Evolutionary conservation across 2,797 vertebrate species (phyloP), one percentile per base, ranked within the genome.

Genomic region (Botia almorhae): DNA sequence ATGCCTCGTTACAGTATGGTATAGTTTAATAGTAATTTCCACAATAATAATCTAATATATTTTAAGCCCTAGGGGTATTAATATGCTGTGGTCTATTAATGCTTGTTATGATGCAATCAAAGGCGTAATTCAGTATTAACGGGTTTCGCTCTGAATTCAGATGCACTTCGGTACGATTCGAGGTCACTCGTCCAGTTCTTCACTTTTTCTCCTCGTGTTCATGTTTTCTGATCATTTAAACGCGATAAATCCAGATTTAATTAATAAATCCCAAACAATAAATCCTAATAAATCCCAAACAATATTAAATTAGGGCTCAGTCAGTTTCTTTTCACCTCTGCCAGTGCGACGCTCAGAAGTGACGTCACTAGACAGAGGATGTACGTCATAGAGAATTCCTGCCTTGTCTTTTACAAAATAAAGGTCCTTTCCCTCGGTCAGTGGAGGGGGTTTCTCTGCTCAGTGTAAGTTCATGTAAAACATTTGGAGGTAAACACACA

Each of bases 271-370:
- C 13, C 16, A 63, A 63, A 63, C 12, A 33, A 13, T 2, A 13
- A n/a, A n/a, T n/a, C n/a, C 14, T 7, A 16, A 16, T 33, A 17
- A 17, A 33, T 63, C 23, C 13, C 16, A 63, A 63, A 63, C 12
- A 33, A 13, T 2, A 13, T 14, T 26, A 5, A 4, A 23, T 12
- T 4, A 43, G 19, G 16, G 14, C 4, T 0, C 10, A 29, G 4
- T 23, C n/a, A 10, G 11, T 23, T 64, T 63, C 60, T 8, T 50
- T 70, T 71, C 63, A 53, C 46, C 46, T 50, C 48, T 53, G 69
- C 46, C 69, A 51, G 51, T 26, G 51, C 51, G 46, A 33, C 33
- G 8, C 16, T 1, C 29, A 23, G 63, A 64, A 36, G 8, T 64
- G 63, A 64, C 63, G 63, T 10, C 63, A 7, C 0, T 13, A n/a